Evolutionary conservation across 35 echinoderm and acorn worm genomes (phyloP).

Genomic region (Stichopus chloronotus): DNA sequence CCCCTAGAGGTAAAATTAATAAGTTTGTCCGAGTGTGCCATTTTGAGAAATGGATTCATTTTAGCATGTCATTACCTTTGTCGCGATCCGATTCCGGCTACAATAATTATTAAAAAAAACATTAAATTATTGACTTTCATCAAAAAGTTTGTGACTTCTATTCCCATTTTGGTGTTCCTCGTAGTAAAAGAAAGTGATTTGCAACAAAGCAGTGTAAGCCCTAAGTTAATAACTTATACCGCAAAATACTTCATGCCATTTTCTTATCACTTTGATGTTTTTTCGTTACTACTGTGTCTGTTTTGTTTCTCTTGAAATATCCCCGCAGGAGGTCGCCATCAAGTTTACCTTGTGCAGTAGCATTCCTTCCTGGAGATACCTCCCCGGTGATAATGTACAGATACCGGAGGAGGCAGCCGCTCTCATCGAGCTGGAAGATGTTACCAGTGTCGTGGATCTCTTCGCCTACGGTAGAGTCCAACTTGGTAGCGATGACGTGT

Average conservation of each 20-base stretch:
- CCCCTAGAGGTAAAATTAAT: background rate
- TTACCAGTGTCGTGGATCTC: background rate
- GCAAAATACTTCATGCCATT: background rate
- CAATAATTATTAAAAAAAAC: too few species aligned
- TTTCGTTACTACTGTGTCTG: background rate
- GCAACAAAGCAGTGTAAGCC: background rate
- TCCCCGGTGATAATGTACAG: background rate
- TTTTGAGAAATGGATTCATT: too few species aligned
- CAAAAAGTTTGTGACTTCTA: background rate
- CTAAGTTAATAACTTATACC: background rate
- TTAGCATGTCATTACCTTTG: background rate
- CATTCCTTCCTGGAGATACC: background rate
- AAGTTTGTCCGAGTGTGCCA: background rate
- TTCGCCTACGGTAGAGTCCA: background rate
- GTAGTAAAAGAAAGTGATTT: slow-evolving; percentile 17
- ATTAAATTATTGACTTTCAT: too few species aligned
- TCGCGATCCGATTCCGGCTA: background rate
- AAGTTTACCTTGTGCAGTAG: background rate
- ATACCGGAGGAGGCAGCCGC: background rate
- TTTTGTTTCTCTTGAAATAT: background rate
- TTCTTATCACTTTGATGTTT: background rate
- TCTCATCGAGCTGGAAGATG: background rate
- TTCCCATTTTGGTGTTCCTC: background rate
- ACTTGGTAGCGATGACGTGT: background rate
- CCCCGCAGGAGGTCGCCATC: slow-evolving; percentile 14